Base-by-base conservation (phyloP, 2,113 vertebrate species). In the Erythrocercus mccallii region DNA sequence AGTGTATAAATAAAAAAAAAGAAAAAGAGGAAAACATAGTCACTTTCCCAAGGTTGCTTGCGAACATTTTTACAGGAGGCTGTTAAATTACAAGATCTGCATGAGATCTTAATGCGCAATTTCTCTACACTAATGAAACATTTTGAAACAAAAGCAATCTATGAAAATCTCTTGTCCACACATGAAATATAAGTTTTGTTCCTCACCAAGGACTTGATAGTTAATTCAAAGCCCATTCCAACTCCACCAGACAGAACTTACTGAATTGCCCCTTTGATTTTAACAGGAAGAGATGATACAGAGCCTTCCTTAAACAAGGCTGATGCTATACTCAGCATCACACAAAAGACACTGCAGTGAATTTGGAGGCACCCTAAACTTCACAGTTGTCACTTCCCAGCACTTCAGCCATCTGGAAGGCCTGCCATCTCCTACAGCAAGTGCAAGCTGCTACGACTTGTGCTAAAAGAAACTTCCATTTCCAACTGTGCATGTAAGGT, bases 391-490 rank as follows among this genome's bases (percentile, higher is more conserved):
- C 94, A 95, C 81, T 90, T 96, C 71, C 79, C 30, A 0, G 94
- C 90, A 88, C 81, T 82, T 91, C 90, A 93, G 93, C 89, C 93
- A 94, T 96, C 94, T 95, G 93, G 94, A 95, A 93, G 62, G 71
- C 87, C 74, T 92, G 93, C 95, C 71, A 94, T 95, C 87, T 97
- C 94, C 82, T 30, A 62, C 85, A 90, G 92, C 74, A 97, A 92
- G 85, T 28, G 47, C 87, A 93, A 93, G 93, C 87, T 97, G 90
- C 93, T 96, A 94, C 40, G 18, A 88, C 92, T 91, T 88, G 93
- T 11, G 35, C 81, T 90, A n/a, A 86, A 90, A 95, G 84, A 82
- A 93, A 96, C 90, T 87, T 82, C 85, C 62, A 80, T 70, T 93
- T 76, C 92, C 54, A 90, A 90, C 33, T 38, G 50, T 24, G 30